A percentile compares a stretch with the other conserved stretches of the same genome.
Conservation (phyloP, 2,797 vertebrate genomes). For the Hirundo rustica region DNA sequence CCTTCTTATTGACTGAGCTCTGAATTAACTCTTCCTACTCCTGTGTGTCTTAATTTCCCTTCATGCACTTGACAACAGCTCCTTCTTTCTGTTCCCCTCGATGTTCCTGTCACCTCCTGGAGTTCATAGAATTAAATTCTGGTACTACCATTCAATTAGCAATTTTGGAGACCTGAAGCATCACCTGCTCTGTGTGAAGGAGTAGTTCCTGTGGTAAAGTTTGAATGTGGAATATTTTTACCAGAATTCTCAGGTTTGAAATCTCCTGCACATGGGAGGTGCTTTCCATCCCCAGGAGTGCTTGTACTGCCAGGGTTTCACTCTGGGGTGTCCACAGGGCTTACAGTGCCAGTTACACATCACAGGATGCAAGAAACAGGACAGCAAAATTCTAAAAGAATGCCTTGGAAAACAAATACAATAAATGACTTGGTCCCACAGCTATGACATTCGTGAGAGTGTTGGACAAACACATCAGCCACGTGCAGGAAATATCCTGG, state of each 20-base stretch:
- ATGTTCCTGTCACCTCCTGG: background rate
- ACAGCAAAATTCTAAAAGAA: background rate
- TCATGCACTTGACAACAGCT: background rate
- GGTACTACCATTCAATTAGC: background rate
- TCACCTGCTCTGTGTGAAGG: background rate
- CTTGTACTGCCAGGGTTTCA: background rate
- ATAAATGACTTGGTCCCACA: background rate
- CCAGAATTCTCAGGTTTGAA: background rate
- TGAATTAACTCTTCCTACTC: background rate
- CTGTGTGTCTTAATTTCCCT: background rate
- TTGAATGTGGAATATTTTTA: background rate
- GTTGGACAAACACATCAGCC: background rate
- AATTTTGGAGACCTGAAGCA: background rate
- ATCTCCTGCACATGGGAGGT: background rate
- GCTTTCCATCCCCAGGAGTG: background rate
- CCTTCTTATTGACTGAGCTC: background rate
- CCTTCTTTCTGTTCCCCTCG: background rate
- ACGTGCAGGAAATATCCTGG: background rate
- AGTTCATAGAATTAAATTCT: slow-evolving; percentile 3
- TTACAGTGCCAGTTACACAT: background rate
- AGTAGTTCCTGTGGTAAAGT: background rate
- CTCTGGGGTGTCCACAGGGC: background rate
- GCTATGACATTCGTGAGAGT: background rate
- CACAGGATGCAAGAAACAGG: background rate
- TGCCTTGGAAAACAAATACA: background rate